A percentile compares a stretch with the other conserved stretches of the same genome.
phyloP scores from a whole-genome alignment of 1,140 invertebrate species.

The Drosophila ananassae region DNA sequence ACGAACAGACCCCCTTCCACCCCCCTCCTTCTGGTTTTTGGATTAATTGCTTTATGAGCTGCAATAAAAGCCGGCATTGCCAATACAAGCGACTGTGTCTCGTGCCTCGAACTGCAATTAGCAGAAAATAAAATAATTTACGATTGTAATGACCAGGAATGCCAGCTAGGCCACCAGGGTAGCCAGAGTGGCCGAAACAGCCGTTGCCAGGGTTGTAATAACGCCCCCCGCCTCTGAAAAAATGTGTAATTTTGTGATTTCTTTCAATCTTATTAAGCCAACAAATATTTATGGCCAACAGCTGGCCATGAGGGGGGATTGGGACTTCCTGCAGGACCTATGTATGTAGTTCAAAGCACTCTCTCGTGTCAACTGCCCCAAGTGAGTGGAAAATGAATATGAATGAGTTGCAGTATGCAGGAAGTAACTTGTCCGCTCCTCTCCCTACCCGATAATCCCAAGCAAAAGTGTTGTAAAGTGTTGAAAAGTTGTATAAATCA shows the following conservation, averaged over 20 bases:
- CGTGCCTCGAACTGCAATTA: constrained; percentile 78
- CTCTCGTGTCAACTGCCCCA: constrained; percentile 11
- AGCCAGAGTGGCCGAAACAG: constrained; percentile 7
- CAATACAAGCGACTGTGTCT: neutral
- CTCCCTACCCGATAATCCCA: constrained; percentile 7
- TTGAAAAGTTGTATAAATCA: constrained; percentile 73
- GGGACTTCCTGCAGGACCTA: no score
- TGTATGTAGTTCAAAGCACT: constrained; percentile 17
- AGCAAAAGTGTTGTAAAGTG: constrained; percentile 66
- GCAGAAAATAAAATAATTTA: constrained; percentile 83
- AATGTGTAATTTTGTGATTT: constrained; percentile 1
- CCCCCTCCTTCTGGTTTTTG: neutral
- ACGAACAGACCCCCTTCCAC: neutral
- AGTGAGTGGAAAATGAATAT: constrained; percentile 44
- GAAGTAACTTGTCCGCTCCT: constrained; percentile 6
- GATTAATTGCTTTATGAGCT: constrained; percentile 80
- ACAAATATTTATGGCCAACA: constrained; percentile 59
- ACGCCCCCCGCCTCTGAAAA: constrained; percentile 2
- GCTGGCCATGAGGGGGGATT: neutral
- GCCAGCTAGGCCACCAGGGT: constrained; percentile 9
- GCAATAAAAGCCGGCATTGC: constrained; percentile 61
- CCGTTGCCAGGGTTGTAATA: constrained; percentile 61
- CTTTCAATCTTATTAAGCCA: constrained; percentile 50
- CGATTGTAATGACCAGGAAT: constrained; percentile 71
- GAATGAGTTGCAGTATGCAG: constrained; percentile 46